Base-by-base conservation (phyloP, 1,140 invertebrate species). In the Scaptodrosophila lebanonensis region DNA sequence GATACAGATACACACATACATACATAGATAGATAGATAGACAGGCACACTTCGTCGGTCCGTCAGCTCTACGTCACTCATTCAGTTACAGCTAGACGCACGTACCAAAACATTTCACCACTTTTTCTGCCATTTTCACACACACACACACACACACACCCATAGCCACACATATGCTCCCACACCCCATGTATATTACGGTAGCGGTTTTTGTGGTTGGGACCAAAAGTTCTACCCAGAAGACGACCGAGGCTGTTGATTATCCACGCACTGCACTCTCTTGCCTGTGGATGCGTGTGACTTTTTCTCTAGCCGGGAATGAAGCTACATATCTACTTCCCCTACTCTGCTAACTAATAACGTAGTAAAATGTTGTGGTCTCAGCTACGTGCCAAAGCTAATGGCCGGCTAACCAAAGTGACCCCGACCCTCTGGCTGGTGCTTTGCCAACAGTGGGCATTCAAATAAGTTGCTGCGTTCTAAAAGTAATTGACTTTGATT, bases 331-430 rank as follows among this genome's bases (percentile, higher is more conserved):
- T 45, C 36, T 36, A 38, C 9, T 3, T n/a, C 30, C 32, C 13
- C 39, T 3, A 35, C 50, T 43, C 32, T 35, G 18, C 22, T 16
- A 18, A 22, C 9, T 5, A 13, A 25, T 22, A 12, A 27, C 13
- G 9, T 50, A 30, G 42, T 30, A 35, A 67, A 65, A 56, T 59
- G 73, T 32, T 44, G 59, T 39, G 59, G 56, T 63, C 45, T 65
- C 35, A 38, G 48, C 53, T 77, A 77, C 72, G 72, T 77, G 72
- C 63, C 60, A 44, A 49, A 58, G 54, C 73, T 77, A 72, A 72
- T 71, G 58, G 63, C 42, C 52, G 22, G 22, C 20, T 25, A 35
- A 51, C 40, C 44, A n/a, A n/a, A n/a, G n/a, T n/a, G n/a, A n/a
- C n/a, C n/a, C n/a, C n/a, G n/a, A n/a, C n/a, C n/a, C n/a, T n/a